Base-by-base conservation (phyloP, 2,888 invertebrate species). In the Erynnis tages region DNA sequence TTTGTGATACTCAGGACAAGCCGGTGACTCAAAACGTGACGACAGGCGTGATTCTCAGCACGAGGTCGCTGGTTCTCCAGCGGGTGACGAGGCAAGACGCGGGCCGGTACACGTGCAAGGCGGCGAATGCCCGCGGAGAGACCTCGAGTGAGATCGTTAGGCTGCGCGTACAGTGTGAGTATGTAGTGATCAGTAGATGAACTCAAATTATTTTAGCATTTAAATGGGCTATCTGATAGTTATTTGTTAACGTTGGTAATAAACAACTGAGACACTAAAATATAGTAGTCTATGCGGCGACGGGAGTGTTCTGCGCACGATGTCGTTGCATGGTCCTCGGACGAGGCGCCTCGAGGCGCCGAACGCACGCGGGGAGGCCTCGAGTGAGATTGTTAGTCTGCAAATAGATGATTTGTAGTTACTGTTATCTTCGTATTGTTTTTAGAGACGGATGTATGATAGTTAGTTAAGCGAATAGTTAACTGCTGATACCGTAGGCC, bases 81-180 rank as follows among this genome's bases (percentile, higher is more conserved):
- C 93, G 93, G 63, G 96, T 97, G 65, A 94, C 94, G 27, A 91
- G 96, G 57, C 91, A 92, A 64, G 95, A 96, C 71, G 94, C 95
- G 34, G 97, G 97, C 8, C 92, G 92, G 60, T 97, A 96, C 82
- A 93, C 94, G 49, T 97, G 97, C 73, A 91, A 93, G 57, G 96
- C 96, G 8, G 93, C 94, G 56, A 97, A 97, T 74, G 92, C 93
- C 49, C 91, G 94, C 56, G 96, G 96, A 10, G 96, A 96, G 79
- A 94, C 95, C 1, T 92, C 93, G 47, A 96, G 96, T 71, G 91
- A 93, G 54, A 90, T 93, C 54, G 96, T 96, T 57, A 91, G 91
- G 60, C 86, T 96, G 30, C 90, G 95, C 66, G 95, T 96, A 53
- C 93, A 96, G 87, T 96, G 96, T 96, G 82, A 95, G 96, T 94